Base-by-base conservation (phyloP, 2,797 vertebrate species). In the Eulemur mongoz region DNA sequence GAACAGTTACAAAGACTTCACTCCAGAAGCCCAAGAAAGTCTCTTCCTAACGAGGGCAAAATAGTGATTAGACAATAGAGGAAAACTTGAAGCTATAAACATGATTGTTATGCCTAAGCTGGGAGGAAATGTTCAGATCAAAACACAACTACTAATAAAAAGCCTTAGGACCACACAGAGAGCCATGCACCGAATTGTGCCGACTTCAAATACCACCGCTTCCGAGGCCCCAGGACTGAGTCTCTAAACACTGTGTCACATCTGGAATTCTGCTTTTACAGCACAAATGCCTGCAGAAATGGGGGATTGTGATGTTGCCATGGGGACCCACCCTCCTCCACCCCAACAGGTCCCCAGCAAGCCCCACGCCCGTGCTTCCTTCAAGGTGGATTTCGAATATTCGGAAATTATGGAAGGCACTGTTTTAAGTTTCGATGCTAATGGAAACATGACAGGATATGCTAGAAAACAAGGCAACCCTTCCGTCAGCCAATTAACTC, bases 1-100 rank as follows among this genome's bases (percentile, higher is more conserved):
- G 91, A 75, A 84, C 52, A 35, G 67, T 90, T 70, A 63, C 48
- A 90, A 97, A 97, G 81, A 54, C 83, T 94, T 65, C 5, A 2
- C 92, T 78, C 59, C 78, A 81, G 78, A 93, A 92, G 94, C 84
- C 91, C 57, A 38, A 85, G 92, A 93, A 94, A 81, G 73, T 75
- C 67, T 85, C 91, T 95, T 93, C 75, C 30, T 27, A 40, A 59
- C 1, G 4, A 97, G 57, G 22, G 96, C 96, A 98, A 98, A 98
- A 98, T 11, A 98, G 95, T 97, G 96, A 97, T 98, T 97, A 98
- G 94, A 97, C 97, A 94, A 85, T n/a, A 85, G 90, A 89, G 93
- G 90, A 91, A 92, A 97, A 97, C 73, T 38, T 85, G 76, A 67
- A 80, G 90, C 96, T 94, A 57, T 86, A 94, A 95, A 97, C 93